phyloP scores from a whole-genome alignment of 2,888 invertebrate species.

The Phengaris arion region DNA sequence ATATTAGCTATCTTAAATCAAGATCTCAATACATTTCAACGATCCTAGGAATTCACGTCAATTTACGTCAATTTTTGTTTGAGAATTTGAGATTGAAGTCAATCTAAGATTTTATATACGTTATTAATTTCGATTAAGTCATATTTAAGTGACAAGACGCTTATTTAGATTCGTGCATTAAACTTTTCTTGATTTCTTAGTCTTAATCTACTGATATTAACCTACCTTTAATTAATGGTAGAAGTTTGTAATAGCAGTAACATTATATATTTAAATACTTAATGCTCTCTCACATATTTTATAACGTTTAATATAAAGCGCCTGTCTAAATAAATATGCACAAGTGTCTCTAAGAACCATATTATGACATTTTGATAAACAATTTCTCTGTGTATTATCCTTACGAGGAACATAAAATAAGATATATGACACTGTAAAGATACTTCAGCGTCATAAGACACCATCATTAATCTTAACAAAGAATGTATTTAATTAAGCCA shows the following conservation, averaged over 20 bases:
- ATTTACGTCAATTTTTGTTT: no score
- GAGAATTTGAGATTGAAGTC: no score
- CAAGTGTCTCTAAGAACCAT: conserved; percentile 12
- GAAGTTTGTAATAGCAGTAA: background rate
- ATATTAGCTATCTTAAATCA: no score
- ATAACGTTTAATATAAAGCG: conserved; percentile 14
- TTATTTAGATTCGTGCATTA: no score
- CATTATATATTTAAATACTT: background rate
- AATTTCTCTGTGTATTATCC: conserved; percentile 20
- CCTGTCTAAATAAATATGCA: conserved; percentile 21
- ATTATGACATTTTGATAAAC: conserved; percentile 16
- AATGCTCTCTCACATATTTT: background rate
- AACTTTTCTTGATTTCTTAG: no score
- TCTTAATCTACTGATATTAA: no score
- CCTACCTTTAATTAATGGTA: no score
- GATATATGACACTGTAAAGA: conserved; percentile 23
- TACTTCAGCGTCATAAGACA: conserved; percentile 27
- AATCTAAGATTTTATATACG: no score
- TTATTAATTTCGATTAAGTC: no score
- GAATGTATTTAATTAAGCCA: conserved; percentile 28
- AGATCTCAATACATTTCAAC: no score
- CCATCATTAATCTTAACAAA: conserved; percentile 30
- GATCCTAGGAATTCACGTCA: no score
- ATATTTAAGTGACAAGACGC: no score
- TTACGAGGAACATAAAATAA: conserved; percentile 25